Conservation (phyloP, 2,797 vertebrate species). For the Pangasius macronema region DNA sequence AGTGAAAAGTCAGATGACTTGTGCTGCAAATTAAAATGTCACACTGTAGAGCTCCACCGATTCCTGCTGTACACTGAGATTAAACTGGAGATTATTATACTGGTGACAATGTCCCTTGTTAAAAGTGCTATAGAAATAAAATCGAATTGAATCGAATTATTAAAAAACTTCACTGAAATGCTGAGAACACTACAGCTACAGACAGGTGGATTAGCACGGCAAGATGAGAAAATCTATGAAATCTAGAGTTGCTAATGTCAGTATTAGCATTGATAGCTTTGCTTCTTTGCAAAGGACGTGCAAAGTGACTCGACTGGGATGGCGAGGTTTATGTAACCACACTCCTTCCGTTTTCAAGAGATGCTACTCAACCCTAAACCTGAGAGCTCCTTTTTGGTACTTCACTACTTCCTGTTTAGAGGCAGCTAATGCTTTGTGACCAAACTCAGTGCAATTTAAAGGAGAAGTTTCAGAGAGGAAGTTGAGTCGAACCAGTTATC, state of each 20-base stretch:
- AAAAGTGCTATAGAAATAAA: too few relatives aligned
- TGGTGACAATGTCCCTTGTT: too few relatives aligned
- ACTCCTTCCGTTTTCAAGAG: background rate
- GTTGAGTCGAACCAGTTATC: background rate
- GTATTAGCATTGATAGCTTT: background rate
- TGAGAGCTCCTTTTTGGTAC: background rate
- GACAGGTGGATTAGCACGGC: background rate
- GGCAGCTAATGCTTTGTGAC: background rate
- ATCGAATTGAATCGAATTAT: too few relatives aligned
- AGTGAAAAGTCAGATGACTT: background rate
- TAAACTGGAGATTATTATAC: background rate
- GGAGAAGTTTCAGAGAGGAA: background rate
- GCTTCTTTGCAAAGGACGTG: background rate
- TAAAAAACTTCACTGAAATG: background rate
- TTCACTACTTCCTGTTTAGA: background rate
- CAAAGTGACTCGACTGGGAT: background rate
- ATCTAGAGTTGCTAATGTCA: background rate
- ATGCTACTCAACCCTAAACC: background rate
- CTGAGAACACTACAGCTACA: background rate
- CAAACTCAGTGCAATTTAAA: background rate
- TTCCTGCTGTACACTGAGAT: background rate
- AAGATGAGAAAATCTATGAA: background rate
- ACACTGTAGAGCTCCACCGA: background rate
- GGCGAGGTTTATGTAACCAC: background rate
- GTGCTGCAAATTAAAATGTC: background rate